Conservation (phyloP, 1,140 invertebrate genomes). For the Portunus trituberculatus region DNA sequence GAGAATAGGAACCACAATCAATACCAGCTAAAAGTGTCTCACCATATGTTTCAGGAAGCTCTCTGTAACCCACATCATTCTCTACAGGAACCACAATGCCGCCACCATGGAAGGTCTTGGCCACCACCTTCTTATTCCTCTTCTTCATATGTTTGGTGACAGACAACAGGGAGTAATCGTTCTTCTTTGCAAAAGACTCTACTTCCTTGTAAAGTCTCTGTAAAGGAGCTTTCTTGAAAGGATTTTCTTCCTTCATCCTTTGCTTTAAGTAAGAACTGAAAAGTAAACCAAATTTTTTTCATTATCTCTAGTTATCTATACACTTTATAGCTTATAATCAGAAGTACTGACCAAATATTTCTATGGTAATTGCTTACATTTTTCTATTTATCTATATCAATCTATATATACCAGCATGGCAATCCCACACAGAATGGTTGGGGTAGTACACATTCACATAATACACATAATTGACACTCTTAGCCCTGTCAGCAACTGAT, state of each 20-base stretch:
- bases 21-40: conserved; percentile 79
- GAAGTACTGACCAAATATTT: too few species aligned
- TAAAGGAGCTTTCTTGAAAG: conserved; percentile 84
- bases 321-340: too few species aligned
- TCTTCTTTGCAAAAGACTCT: conserved; percentile 85
- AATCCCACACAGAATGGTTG: too few species aligned
- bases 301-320: too few species aligned
- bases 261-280: conserved; percentile 83
- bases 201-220: conserved; percentile 82
- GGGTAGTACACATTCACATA: too few species aligned
- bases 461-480: too few species aligned
- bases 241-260: conserved; percentile 84
- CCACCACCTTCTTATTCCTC: conserved; percentile 86
- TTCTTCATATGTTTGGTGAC: conserved; percentile 84
- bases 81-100: conserved; percentile 94
- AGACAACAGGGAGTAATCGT: conserved; percentile 84
- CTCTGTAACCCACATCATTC: conserved; percentile 89
- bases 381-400: too few species aligned
- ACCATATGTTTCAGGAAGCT: conserved; percentile 88
- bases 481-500: too few species aligned
- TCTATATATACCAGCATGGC: too few species aligned
- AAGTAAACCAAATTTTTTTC: too few species aligned
- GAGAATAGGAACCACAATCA: neutral
- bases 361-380: too few species aligned
- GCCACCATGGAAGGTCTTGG: conserved; percentile 90